Percentiles rank a stretch among this genome's conserved stretches.
phyloP scores from a whole-genome alignment of 2,113 vertebrate species.

The Cyphomyrus discorhynchus region DNA sequence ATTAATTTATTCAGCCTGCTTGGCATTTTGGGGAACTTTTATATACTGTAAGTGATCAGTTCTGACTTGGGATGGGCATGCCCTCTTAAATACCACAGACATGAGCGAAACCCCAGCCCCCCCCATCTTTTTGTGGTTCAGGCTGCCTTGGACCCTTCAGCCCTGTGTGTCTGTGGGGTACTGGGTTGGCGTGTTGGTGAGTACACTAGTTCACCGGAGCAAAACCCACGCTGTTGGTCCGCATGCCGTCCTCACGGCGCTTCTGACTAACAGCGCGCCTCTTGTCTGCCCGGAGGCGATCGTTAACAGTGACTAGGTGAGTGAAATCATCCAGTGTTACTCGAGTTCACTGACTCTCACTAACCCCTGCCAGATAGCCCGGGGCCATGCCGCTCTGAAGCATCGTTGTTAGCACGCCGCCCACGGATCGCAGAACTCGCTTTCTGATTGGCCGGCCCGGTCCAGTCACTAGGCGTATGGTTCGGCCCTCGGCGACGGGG shows the following conservation, averaged over 20 bases:
- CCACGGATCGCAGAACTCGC: conserved; percentile 33
- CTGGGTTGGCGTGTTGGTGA: not conserved
- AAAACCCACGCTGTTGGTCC: not conserved
- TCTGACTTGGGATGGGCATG: not conserved
- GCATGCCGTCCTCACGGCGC: not conserved
- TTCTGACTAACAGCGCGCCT: not conserved
- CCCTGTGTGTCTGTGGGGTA: not conserved
- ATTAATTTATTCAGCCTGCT: not conserved
- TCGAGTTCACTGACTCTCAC: conserved; percentile 54
- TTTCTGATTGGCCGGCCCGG: conserved; percentile 39
- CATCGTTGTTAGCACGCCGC: conserved; percentile 50
- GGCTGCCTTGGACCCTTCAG: not conserved
- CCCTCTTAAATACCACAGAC: not conserved
- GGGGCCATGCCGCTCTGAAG: conserved; percentile 44
- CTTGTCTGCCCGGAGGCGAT: not conserved
- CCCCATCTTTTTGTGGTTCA: not conserved
- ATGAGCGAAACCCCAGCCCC: not conserved
- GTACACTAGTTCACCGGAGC: not conserved
- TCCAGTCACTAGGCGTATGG: conserved; percentile 45
- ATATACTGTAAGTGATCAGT: not conserved
- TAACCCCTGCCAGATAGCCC: conserved; percentile 47
- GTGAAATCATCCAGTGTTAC: conserved; percentile 44
- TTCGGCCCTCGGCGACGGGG: conserved; percentile 49
- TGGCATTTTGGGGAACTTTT: not conserved
- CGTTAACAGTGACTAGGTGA: not conserved